Evolutionary conservation across 2,797 vertebrate species (phyloP).

Genomic region (Trematocara caparti): DNA sequence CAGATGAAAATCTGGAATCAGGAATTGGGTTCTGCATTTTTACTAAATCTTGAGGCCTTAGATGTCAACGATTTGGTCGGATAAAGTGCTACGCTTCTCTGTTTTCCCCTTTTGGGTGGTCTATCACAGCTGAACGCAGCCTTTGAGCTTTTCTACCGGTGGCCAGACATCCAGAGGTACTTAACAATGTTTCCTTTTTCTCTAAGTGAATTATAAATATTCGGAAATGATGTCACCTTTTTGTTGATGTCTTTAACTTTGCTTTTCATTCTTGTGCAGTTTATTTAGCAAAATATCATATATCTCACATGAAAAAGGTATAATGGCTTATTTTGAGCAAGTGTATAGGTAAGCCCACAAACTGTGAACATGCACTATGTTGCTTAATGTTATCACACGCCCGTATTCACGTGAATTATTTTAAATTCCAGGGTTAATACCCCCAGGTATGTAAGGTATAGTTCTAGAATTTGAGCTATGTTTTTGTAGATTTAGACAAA

Average conservation of each 20-base stretch:
- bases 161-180: slow-evolving; percentile 44
- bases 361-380: slow-evolving; percentile 53
- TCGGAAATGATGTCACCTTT: slow-evolving; percentile 30
- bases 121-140: slow-evolving; percentile 19
- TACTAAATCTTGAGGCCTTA: slow-evolving; percentile 75
- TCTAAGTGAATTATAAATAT: slow-evolving; percentile 37
- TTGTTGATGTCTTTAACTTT: slow-evolving; percentile 7
- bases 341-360: slow-evolving; percentile 37
- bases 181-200: slow-evolving; percentile 23
- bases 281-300: slow-evolving; percentile 4
- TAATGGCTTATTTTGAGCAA: slow-evolving; percentile 8
- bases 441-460: slow-evolving; percentile 52
- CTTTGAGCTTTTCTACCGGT: slow-evolving; percentile 48
- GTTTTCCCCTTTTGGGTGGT: slow-evolving; percentile 45
- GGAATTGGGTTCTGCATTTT: slow-evolving; percentile 58
- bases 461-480: slow-evolving; percentile 56
- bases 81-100: slow-evolving; percentile 41
- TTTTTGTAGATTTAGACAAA: slow-evolving; percentile 69
- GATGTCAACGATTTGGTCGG: slow-evolving; percentile 60
- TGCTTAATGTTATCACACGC: slow-evolving; percentile 27
- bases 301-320: slow-evolving; percentile 11
- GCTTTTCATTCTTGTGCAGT: slow-evolving; percentile 3
- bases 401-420: slow-evolving; percentile 35
- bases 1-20: slow-evolving; percentile 41
- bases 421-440: slow-evolving; percentile 55